These are phyloP conservation scores for Zoanthus sociatus DNA, from an alignment of 92 coral and sea anemone species.

Conservation along the genomic window DNA sequence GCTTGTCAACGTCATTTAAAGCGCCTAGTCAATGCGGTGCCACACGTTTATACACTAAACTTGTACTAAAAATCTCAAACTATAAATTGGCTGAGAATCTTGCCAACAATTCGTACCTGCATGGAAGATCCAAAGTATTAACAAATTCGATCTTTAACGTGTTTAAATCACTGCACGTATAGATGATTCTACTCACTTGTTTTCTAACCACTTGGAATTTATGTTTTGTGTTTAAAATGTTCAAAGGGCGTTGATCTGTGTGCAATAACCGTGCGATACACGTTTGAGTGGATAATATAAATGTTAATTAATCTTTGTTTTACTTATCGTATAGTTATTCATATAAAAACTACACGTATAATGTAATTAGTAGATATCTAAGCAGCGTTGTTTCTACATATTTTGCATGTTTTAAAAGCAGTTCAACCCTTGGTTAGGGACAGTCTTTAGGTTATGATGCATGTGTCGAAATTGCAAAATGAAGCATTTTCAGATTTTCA, in stretches of 20 bases:
- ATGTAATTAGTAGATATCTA: no score
- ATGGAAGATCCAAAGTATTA: neutral
- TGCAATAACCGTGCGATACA: neutral
- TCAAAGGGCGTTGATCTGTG: slow-evolving; percentile 35
- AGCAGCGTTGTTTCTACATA: no score
- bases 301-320: neutral
- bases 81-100: neutral
- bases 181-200: neutral
- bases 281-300: neutral
- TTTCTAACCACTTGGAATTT: slow-evolving; percentile 7
- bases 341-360: no score
- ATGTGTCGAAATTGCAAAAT: no score
- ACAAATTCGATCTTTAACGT: neutral
- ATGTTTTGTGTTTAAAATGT: slow-evolving; percentile 25
- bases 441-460: no score
- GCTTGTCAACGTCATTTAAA: no score
- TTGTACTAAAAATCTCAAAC: neutral
- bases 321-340: no score
- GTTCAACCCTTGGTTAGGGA: no score
- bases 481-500: no score
- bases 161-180: neutral
- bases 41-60: neutral
- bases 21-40: neutral
- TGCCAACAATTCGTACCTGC: neutral
- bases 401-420: no score